phyloP scores from a whole-genome alignment of 2,113 vertebrate species.

The Antidorcas marsupialis region DNA sequence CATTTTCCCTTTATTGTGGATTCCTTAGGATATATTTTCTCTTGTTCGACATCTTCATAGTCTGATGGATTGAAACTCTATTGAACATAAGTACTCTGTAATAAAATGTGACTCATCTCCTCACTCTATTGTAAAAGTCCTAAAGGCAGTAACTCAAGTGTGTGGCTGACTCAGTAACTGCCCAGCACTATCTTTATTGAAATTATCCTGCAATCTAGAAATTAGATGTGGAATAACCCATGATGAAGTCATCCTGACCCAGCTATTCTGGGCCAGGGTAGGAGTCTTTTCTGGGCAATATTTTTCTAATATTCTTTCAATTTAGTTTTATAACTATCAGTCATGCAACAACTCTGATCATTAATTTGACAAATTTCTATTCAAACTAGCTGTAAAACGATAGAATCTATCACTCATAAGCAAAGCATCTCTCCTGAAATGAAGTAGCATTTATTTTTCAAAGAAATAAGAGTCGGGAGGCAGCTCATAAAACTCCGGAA shows the following conservation, averaged over 20 bases:
- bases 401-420: neutral
- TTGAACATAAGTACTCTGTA: neutral
- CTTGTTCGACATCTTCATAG: neutral
- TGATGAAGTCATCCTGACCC: slow-evolving; percentile 49
- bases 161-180: slow-evolving; percentile 25
- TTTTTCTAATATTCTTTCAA: neutral
- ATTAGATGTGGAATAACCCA: slow-evolving; percentile 34
- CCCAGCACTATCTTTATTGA: slow-evolving; percentile 31
- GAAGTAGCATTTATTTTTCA: neutral
- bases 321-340: slow-evolving; percentile 1
- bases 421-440: neutral
- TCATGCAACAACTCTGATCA: neutral
- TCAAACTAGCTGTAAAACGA: neutral
- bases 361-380: neutral
- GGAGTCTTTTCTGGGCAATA: neutral
- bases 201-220: slow-evolving; percentile 54
- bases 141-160: slow-evolving; percentile 57
- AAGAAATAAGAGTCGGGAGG: neutral
- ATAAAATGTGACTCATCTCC: slow-evolving; percentile 37
- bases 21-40: neutral
- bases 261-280: neutral
- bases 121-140: neutral
- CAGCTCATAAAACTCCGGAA: neutral
- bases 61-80: neutral
- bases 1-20: neutral